A percentile compares a stretch with the other conserved stretches of the same genome.
Conservation (phyloP, 2,113 vertebrate species). For the Guaruba guarouba region DNA sequence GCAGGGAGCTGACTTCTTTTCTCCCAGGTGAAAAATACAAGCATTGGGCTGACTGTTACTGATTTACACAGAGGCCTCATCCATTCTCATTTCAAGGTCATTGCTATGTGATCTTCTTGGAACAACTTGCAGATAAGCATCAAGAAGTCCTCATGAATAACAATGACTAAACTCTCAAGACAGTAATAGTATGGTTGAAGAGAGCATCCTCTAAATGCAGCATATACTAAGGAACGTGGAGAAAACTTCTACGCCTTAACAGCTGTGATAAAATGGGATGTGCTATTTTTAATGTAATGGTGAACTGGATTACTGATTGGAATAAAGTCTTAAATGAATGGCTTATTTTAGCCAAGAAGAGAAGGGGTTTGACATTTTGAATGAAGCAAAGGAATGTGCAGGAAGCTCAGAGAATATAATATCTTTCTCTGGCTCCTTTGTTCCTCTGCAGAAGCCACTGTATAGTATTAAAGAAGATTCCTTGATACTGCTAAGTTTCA, state of each 20-base stretch:
- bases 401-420: neutral
- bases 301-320: neutral
- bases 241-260: conserved; percentile 9
- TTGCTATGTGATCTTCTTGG: conserved; percentile 45
- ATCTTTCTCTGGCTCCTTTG: neutral
- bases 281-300: neutral
- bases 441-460: neutral
- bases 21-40: neutral
- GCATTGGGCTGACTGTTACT: neutral
- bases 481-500: neutral
- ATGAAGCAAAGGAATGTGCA: neutral
- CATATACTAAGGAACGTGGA: conserved; percentile 2
- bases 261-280: neutral
- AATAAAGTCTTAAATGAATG: neutral
- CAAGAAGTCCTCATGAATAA: conserved; percentile 59
- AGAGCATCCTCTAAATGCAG: conserved; percentile 39
- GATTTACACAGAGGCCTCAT: conserved; percentile 52
- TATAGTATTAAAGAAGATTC: neutral
- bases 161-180: conserved; percentile 41
- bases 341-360: neutral
- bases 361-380: neutral
- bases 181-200: conserved; percentile 32
- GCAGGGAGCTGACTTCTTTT: conserved; percentile 1
- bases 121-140: conserved; percentile 61
- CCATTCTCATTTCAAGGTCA: conserved; percentile 54